A percentile compares a stretch with the other conserved stretches of the same genome.
Evolutionary conservation across 2,888 invertebrate species (phyloP).

Genomic region (Leptopilina drosophilae): DNA sequence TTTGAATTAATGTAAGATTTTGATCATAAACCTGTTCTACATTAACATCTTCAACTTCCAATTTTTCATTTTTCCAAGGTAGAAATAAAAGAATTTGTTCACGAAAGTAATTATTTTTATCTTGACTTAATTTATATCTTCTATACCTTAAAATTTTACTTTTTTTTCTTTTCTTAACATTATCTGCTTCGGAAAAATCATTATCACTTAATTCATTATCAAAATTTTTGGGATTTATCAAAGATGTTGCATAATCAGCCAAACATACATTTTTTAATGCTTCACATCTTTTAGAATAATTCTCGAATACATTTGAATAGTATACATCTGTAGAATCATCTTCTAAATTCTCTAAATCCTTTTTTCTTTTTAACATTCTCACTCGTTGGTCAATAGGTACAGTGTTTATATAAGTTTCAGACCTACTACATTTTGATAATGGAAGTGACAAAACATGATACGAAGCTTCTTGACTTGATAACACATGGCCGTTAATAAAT

Average conservation of each 20-base stretch:
- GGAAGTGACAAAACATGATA: neutral
- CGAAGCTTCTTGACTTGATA: constrained; percentile 32
- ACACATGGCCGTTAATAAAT: constrained; percentile 54
- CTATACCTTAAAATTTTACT: constrained; percentile 43
- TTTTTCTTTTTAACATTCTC: constrained; percentile 48
- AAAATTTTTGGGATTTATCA: constrained; percentile 11
- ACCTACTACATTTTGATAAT: constrained; percentile 45
- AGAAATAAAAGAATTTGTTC: constrained; percentile 48
- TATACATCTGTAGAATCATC: constrained; percentile 47
- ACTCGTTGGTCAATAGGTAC: constrained; percentile 44
- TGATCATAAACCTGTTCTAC: constrained; percentile 4
- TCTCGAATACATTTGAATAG: constrained; percentile 40
- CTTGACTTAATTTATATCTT: constrained; percentile 45
- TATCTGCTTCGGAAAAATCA: constrained; percentile 19
- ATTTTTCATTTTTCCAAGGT: constrained; percentile 46
- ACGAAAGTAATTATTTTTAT: constrained; percentile 45
- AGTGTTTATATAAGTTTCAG: constrained; percentile 53
- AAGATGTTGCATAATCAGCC: constrained; percentile 45
- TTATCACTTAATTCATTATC: constrained; percentile 6
- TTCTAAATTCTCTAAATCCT: constrained; percentile 40
- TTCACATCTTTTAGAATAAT: constrained; percentile 44
- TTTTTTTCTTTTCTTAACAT: constrained; percentile 30
- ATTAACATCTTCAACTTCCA: constrained; percentile 21
- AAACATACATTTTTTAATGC: constrained; percentile 46
- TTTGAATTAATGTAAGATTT: constrained; percentile 36